A percentile compares a stretch with the other conserved stretches of the same genome.
Conservation (phyloP, 1,140 invertebrate genomes). For the Ganaspis sp. region DNA sequence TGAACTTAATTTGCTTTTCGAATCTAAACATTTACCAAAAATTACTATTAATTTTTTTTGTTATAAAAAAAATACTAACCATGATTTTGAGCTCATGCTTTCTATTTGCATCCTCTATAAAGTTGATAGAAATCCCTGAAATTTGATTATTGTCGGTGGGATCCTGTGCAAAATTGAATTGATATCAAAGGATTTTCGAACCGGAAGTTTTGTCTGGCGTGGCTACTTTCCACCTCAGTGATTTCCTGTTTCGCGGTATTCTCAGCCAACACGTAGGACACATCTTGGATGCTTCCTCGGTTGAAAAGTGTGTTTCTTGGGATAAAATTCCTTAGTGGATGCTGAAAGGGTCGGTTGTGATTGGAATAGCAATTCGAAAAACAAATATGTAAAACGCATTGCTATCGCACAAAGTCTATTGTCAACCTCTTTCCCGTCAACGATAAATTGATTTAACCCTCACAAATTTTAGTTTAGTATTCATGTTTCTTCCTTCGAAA, state of each 20-base stretch:
- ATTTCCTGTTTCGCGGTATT: conserved; percentile 54
- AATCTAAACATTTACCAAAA: too few species aligned
- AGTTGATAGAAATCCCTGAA: not conserved
- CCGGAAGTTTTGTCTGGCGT: conserved; percentile 49
- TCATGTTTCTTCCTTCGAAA: not conserved
- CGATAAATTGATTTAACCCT: not conserved
- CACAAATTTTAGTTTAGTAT: not conserved
- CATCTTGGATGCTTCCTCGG: conserved; percentile 49
- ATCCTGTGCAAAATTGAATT: conserved; percentile 3
- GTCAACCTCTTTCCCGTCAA: not conserved
- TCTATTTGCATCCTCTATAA: too few species aligned
- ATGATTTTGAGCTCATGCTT: too few species aligned
- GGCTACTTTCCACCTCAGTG: conserved; percentile 50
- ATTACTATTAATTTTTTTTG: too few species aligned
- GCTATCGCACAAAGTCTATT: conserved; percentile 27
- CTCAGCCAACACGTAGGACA: conserved; percentile 47
- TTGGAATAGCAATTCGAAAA: conserved; percentile 55
- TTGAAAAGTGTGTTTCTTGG: conserved; percentile 39
- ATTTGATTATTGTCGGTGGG: not conserved
- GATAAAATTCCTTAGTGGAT: conserved; percentile 36
- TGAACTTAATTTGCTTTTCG: too few species aligned
- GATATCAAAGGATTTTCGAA: conserved; percentile 12
- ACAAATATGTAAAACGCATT: conserved; percentile 35
- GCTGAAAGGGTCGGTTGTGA: conserved; percentile 44
- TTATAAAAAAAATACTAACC: too few species aligned